Evolutionary conservation across 2,888 invertebrate species (phyloP), one percentile per base, ranked within the genome.

Genomic region (Papilio protenor): DNA sequence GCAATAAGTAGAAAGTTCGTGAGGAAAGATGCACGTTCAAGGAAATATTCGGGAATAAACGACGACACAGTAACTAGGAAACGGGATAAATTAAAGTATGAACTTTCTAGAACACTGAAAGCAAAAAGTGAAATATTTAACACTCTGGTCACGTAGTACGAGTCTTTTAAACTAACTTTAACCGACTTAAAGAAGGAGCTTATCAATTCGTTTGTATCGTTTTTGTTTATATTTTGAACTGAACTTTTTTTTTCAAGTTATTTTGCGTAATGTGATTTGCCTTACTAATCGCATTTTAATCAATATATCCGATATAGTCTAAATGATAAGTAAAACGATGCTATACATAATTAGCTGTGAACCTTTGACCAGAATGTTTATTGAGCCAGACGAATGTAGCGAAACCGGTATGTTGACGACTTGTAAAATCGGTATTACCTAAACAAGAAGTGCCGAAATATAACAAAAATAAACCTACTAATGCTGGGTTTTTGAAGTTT

Each of bases 1-100:
- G 75, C 69, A 69, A 55, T 55, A 21, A 45, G 66, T 66, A 45
- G 55, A 55, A 66, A 40, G 75, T 75, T 75, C 75, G 75, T 75
- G 75, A 75, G 75, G 55, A 69, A 75, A 66, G 75, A 69, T 75
- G 66, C 75, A 75, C 75, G 75, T 55, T 75, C 45, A 16, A 75
- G 75, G 75, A 75, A 66, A 75, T 55, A 75, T 75, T 66, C 55
- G 69, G 75, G 75, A 75, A 57, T 40, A 69, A 57, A 64, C 52
- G 55, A 55, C 57, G 66, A 21, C 40, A 55, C 52, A 45, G 45
- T 52, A 69, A 69, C 40, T 69, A 5, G 21, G 27, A 64, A 45
- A 69, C 40, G 74, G 61, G 74, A 74, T 74, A 23, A 64, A 61
- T 74, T 75, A 40, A 33, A 33, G 21, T 40, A 23, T n/a, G 8